These are phyloP conservation scores for Gulo gulo DNA, from an alignment of 2,113 vertebrate species.

Conservation along the genomic window DNA sequence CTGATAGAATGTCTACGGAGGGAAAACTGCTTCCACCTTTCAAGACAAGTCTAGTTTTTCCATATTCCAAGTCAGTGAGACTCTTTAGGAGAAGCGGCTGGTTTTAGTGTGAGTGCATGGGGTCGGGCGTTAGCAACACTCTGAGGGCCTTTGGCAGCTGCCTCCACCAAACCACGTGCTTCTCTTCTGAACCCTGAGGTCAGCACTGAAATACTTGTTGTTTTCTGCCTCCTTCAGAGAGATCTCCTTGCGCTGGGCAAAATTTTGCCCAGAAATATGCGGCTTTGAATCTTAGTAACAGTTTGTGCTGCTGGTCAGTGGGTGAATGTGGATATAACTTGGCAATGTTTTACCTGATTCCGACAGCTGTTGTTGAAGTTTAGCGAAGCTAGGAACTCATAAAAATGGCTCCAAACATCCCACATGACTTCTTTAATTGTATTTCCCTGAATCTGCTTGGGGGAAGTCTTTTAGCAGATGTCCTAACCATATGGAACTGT, in stretches of 20 bases:
- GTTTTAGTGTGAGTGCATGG: background rate
- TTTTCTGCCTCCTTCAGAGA: background rate
- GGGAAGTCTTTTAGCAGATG: constrained; percentile 65
- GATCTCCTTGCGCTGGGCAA: background rate
- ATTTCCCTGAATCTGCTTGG: constrained; percentile 49
- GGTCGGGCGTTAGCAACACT: background rate
- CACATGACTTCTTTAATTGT: constrained; percentile 45
- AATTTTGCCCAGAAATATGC: background rate
- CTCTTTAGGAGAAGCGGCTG: background rate
- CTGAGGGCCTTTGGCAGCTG: background rate
- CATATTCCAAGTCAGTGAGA: background rate
- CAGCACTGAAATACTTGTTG: background rate
- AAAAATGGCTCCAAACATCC: constrained; percentile 35
- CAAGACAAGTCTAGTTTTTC: background rate
- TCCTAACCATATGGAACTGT: constrained; percentile 34
- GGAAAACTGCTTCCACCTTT: background rate
- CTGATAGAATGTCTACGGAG: background rate
- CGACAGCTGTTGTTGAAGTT: constrained; percentile 41
- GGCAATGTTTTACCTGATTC: background rate
- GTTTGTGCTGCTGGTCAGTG: background rate
- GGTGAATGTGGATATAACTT: background rate
- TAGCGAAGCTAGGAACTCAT: background rate
- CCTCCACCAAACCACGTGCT: background rate
- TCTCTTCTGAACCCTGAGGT: background rate
- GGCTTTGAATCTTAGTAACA: background rate